Evolutionary conservation across 1,140 invertebrate species (phyloP), one percentile per base, ranked within the genome.

Genomic region (Pogonus chalceus): DNA sequence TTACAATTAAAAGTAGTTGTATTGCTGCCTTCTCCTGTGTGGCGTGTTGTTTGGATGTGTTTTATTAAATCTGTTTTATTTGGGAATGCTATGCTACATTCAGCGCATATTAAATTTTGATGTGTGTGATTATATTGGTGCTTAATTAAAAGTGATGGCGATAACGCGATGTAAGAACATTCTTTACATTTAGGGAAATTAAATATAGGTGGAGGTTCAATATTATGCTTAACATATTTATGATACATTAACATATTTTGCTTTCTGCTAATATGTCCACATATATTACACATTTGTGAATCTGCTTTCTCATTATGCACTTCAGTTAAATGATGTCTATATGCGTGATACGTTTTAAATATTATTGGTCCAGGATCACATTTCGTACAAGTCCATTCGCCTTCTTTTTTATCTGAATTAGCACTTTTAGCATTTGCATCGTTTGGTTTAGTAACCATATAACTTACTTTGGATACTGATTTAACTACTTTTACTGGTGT

Each of bases 231-330:
- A 2, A 82, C 84, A 55, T 86, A 88, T 63, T 88, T 70, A 68
- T 92, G 89, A 65, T 89, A 87, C 62, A 88, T 73, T 31, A 90
- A 70, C 50, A 88, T 79, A 60, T 87, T 86, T 49, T 87, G 76
- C 61, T 87, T 89, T 0, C 72, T 75, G 12, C 86, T 84, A 60
- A 83, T 83, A 57, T 85, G 80, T 0, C 89, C 89, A 70, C 88
- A 92, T 61, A 90, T 82, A 66, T 91, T 88, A 68, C 89, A 92
- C 52, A 93, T 79, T 21, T 80, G 77, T 1, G 82, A 73, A 65
- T 90, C 83, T 54, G 89, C 86, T 58, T 84, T 85, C 60, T 90
- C 84, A 60, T 83, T 82, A 61, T 92, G 88, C 0, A 87, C 79
- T 58, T 89, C 85, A 24, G 86, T 80, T 67, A 91, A 79, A 73